phyloP scores from a whole-genome alignment of 1,140 invertebrate species.

The Drosophila sturtevanti region DNA sequence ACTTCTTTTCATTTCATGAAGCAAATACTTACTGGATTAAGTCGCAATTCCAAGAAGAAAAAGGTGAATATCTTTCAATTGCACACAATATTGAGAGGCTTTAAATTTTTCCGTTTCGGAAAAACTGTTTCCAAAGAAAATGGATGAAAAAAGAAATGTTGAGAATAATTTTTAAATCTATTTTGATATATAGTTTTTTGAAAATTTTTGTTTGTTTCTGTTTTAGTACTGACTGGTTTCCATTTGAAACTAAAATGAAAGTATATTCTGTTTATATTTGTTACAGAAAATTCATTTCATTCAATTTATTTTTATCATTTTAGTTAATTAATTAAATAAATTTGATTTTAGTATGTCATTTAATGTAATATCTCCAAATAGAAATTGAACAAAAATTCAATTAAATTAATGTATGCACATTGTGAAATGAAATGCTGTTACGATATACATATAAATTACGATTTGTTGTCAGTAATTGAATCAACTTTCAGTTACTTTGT shows the following conservation, averaged over 20 bases:
- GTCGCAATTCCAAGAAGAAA: not conserved
- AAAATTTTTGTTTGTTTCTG: not conserved
- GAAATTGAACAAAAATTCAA: not conserved
- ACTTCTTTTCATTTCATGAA: not conserved
- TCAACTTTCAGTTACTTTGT: not conserved
- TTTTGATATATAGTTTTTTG: not conserved
- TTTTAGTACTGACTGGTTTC: not conserved
- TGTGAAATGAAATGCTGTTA: not conserved
- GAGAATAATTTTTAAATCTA: too few species aligned
- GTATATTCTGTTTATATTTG: not conserved
- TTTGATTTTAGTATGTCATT: too few species aligned
- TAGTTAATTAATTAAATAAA: conserved; percentile 3
- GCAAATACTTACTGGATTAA: conserved; percentile 14
- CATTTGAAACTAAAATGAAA: not conserved
- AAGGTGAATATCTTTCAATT: not conserved
- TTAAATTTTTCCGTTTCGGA: not conserved
- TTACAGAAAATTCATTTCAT: not conserved
- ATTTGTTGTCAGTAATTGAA: not conserved
- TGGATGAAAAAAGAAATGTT: not conserved
- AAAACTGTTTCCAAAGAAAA: not conserved
- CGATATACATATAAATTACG: not conserved
- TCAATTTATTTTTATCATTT: not conserved
- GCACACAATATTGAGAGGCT: not conserved
- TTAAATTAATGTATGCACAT: not conserved
- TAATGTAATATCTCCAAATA: not conserved